These are phyloP conservation scores for Oscheius sp. DNA, from an alignment of 2,888 invertebrate species.

Conservation along the genomic window DNA sequence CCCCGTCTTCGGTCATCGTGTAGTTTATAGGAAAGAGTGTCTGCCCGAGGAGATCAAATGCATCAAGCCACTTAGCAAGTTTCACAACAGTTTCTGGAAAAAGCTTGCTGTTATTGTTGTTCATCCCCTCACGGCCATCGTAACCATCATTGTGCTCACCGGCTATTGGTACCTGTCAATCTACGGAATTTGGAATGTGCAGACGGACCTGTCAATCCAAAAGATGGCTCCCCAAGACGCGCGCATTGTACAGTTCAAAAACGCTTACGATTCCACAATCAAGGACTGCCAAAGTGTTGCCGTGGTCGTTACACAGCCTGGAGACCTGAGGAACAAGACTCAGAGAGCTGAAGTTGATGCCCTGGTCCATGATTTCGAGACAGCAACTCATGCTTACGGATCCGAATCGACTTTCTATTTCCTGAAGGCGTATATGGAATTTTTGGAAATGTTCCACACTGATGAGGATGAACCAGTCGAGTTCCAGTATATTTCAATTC, in stretches of 20 bases:
- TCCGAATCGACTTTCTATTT: conserved; percentile 57
- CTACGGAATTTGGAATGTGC: conserved; percentile 52
- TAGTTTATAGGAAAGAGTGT: conserved; percentile 39
- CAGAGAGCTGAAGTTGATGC: conserved; percentile 41
- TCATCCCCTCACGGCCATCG: conserved; percentile 40
- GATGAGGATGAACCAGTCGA: conserved; percentile 38
- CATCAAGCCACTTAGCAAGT: conserved; percentile 40
- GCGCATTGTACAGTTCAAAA: conserved; percentile 56
- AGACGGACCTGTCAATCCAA: conserved; percentile 61
- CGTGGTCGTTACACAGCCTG: conserved; percentile 49
- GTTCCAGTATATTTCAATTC: conserved; percentile 51
- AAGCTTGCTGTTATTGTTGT: conserved; percentile 46
- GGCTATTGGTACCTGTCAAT: conserved; percentile 57
- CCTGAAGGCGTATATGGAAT: conserved; percentile 55
- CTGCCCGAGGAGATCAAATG: conserved; percentile 46
- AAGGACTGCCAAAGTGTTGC: conserved; percentile 56
- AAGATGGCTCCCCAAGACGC: conserved; percentile 53
- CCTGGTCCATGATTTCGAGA: conserved; percentile 41
- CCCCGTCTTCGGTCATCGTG: background rate
- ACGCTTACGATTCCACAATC: conserved; percentile 47
- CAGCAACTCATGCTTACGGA: conserved; percentile 48
- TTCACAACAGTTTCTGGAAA: conserved; percentile 48
- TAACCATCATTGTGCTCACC: conserved; percentile 43
- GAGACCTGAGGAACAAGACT: conserved; percentile 47
- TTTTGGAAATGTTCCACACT: conserved; percentile 50